phyloP scores from a whole-genome alignment of 2,888 invertebrate species.

The Apodemia hepburni region DNA sequence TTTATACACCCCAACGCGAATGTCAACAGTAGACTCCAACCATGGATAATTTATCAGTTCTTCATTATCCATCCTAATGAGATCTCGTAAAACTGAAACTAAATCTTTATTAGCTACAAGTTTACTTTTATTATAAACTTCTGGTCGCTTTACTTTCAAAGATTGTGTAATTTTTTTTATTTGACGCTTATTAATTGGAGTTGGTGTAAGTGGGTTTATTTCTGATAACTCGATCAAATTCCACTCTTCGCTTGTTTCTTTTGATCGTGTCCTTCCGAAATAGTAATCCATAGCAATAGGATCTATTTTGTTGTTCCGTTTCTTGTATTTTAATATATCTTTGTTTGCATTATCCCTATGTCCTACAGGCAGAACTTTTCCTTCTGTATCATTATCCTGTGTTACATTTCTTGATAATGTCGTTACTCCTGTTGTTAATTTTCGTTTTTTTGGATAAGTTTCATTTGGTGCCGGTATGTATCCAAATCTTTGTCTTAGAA shows the following conservation, averaged over 20 bases:
- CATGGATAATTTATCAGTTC: slow-evolving; percentile 51
- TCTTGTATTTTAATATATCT: not conserved
- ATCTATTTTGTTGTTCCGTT: not conserved
- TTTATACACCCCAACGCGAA: slow-evolving; percentile 48
- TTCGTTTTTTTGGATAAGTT: not conserved
- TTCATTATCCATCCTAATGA: slow-evolving; percentile 41
- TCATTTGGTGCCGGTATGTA: slow-evolving; percentile 19
- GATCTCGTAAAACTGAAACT: slow-evolving; percentile 45
- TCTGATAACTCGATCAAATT: not conserved
- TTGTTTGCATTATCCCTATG: not conserved
- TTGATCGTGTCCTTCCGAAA: slow-evolving; percentile 30
- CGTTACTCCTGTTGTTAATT: no score
- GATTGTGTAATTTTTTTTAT: not conserved
- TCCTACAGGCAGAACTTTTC: not conserved
- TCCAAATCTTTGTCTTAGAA: slow-evolving; percentile 34
- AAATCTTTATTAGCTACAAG: slow-evolving; percentile 24
- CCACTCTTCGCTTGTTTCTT: not conserved
- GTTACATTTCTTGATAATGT: no score
- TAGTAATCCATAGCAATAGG: slow-evolving; percentile 40
- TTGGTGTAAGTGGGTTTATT: not conserved
- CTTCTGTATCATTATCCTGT: no score
- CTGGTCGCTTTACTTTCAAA: not conserved
- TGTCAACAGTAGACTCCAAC: slow-evolving; percentile 52
- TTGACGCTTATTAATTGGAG: not conserved
- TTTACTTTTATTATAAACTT: not conserved